Conservation (phyloP, 2,888 invertebrate species). For the Pseudococcus jackbeardsleyi region DNA sequence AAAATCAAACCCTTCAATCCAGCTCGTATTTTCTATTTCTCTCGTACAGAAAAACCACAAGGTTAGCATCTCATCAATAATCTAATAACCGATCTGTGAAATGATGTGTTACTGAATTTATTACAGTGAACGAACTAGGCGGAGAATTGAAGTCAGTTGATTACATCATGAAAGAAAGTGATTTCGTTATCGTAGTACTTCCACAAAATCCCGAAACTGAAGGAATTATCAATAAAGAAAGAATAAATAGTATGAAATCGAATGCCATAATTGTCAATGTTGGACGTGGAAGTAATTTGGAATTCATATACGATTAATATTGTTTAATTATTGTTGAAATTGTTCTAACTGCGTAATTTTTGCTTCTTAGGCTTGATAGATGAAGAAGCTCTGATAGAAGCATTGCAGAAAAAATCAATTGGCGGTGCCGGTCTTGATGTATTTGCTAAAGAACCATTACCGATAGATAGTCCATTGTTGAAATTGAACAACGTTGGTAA, state of each 20-base stretch:
- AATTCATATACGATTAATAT: no score
- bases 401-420: constrained; percentile 81
- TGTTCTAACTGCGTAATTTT: no score
- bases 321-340: neutral
- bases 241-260: constrained; percentile 88
- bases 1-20: constrained; percentile 67
- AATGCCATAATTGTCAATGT: constrained; percentile 90
- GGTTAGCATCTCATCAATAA: constrained; percentile 60
- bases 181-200: constrained; percentile 87
- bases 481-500: constrained; percentile 85
- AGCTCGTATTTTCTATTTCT: constrained; percentile 66
- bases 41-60: constrained; percentile 65
- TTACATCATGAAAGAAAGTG: constrained; percentile 80
- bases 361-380: constrained; percentile 71
- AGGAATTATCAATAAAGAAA: constrained; percentile 81
- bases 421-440: constrained; percentile 93
- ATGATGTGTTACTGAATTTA: neutral
- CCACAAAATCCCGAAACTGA: constrained; percentile 85
- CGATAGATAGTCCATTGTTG: constrained; percentile 82
- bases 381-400: constrained; percentile 84
- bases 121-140: neutral
- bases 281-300: constrained; percentile 78
- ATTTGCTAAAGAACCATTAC: constrained; percentile 90
- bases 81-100: neutral
- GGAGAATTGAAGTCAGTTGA: constrained; percentile 81